Evolutionary conservation across 2,113 vertebrate species (phyloP).

Genomic region (Bos indicus): DNA sequence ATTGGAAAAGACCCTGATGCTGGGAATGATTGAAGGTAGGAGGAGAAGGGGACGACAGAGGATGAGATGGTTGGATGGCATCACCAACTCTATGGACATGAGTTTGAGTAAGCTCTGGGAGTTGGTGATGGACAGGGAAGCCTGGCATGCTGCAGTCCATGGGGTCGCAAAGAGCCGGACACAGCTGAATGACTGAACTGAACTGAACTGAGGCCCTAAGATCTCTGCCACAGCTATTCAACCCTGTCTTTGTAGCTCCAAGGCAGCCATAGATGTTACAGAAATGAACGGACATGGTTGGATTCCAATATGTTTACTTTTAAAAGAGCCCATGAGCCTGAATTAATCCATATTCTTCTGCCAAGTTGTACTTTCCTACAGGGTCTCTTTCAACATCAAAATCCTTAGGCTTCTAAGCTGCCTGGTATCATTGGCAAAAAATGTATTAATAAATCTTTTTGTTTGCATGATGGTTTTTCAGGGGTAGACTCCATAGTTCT

Average conservation of each 20-base stretch:
- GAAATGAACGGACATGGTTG: neutral
- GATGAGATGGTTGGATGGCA: neutral
- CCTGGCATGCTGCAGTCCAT: neutral
- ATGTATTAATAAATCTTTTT: neutral
- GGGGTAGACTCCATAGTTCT: neutral
- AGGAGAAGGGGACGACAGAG: rapidly evolving
- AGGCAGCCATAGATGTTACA: neutral
- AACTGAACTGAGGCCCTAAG: neutral
- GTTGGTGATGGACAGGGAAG: neutral
- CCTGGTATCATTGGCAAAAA: neutral
- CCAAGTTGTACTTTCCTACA: neutral
- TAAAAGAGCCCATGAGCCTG: neutral
- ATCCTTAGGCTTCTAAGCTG: neutral
- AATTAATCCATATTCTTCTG: neutral
- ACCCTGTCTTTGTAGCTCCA: neutral
- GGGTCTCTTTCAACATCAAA: neutral
- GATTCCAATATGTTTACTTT: neutral
- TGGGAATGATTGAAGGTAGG: neutral
- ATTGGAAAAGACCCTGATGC: neutral
- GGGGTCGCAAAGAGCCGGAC: neutral
- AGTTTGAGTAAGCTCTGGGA: neutral
- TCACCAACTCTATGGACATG: neutral
- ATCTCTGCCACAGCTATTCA: neutral
- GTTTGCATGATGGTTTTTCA: neutral
- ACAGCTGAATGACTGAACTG: neutral